phyloP scores from a whole-genome alignment of 2,113 vertebrate species.

The Arenaria interpres region DNA sequence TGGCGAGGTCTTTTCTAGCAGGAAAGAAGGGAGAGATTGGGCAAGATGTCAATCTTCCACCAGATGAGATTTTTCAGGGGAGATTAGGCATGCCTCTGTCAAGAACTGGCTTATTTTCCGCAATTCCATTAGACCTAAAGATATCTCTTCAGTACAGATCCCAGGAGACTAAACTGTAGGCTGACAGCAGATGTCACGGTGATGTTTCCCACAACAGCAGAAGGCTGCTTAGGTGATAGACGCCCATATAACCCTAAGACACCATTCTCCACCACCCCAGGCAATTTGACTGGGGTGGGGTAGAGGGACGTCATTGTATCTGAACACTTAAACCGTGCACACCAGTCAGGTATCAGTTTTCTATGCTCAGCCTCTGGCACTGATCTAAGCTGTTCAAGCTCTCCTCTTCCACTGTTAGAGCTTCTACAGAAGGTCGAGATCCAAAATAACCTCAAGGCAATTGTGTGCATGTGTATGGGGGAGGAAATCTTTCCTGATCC shows the following conservation, averaged over 20 bases:
- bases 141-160: not conserved
- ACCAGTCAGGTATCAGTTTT: not conserved
- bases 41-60: not conserved
- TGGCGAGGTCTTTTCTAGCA: not conserved
- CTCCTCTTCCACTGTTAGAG: not conserved
- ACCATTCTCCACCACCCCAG: not conserved
- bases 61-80: not conserved
- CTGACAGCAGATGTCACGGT: not conserved
- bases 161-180: not conserved
- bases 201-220: not conserved
- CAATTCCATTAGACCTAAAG: not conserved
- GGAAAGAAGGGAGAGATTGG: not conserved
- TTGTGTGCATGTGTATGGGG: not conserved
- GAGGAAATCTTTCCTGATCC: not conserved
- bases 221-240: not conserved
- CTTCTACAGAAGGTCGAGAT: not conserved
- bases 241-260: not conserved
- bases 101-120: not conserved
- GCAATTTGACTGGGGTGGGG: not conserved
- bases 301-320: not conserved
- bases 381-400: not conserved
- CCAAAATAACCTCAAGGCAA: not conserved
- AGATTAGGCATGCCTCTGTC: not conserved
- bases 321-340: accelerated
- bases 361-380: not conserved